Percentiles rank a stretch among this genome's conserved stretches.
phyloP scores from a whole-genome alignment of 2,797 vertebrate species.

The Rhynchonycteris naso region DNA sequence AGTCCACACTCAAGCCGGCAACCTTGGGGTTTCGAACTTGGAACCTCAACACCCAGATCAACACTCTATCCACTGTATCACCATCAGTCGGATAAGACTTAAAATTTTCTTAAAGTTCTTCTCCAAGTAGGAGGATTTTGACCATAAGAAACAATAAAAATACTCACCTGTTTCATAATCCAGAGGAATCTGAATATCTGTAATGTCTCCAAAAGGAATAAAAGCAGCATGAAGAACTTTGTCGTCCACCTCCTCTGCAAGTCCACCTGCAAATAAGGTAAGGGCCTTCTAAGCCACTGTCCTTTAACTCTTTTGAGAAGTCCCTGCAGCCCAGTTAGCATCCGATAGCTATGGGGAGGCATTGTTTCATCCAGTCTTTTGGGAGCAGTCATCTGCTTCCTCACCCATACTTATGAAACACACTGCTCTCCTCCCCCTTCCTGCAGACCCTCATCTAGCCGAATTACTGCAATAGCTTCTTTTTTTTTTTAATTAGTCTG shows the following conservation, averaged over 20 bases:
- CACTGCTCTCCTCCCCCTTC: not conserved
- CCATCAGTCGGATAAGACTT: too few species aligned
- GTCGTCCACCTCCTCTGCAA: constrained; percentile 97
- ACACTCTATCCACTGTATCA: too few species aligned
- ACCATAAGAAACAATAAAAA: not conserved
- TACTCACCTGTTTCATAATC: constrained; percentile 96
- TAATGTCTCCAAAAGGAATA: constrained; percentile 97
- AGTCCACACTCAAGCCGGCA: too few species aligned
- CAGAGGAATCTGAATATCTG: constrained; percentile 97
- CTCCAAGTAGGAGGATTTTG: constrained; percentile 3
- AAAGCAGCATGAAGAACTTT: constrained; percentile 97
- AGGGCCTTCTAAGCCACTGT: not conserved
- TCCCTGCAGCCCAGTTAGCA: not conserved
- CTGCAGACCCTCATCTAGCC: not conserved
- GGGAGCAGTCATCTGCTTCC: not conserved
- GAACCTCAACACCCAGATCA: too few species aligned
- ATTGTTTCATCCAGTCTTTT: not conserved
- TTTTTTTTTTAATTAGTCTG: too few species aligned
- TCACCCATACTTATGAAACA: not conserved
- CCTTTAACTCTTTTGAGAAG: not conserved
- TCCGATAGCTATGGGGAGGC: not conserved
- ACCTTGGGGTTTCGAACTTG: too few species aligned
- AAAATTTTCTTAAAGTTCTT: not conserved
- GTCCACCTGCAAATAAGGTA: constrained; percentile 88
- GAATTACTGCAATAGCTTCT: not conserved